Percentiles rank a stretch among this genome's conserved stretches.
phyloP scores from a whole-genome alignment of 2,797 vertebrate species.

The Neomorphus geoffroyi region DNA sequence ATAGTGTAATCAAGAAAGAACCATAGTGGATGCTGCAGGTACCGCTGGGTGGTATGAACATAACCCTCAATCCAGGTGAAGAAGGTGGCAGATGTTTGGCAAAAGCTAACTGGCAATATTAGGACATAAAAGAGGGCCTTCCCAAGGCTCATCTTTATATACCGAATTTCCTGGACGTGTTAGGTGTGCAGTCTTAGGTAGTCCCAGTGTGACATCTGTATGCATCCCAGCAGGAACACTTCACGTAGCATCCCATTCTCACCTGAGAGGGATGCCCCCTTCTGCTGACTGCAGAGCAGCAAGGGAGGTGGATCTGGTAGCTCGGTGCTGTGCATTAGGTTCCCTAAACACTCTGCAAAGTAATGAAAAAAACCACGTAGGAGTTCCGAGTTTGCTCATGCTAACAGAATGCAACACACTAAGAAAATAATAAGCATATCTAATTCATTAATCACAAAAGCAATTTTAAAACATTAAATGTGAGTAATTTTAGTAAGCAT shows the following conservation, averaged over 20 bases:
- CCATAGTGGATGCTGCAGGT: not conserved
- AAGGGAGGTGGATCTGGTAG: not conserved
- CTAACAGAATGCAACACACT: not conserved
- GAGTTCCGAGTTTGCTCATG: not conserved
- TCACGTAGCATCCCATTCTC: not conserved
- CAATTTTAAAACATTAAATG: not conserved
- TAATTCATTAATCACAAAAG: not conserved
- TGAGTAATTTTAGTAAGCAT: not conserved
- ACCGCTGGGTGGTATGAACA: accelerated
- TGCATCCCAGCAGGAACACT: not conserved
- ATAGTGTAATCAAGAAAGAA: not conserved
- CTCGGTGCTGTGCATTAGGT: not conserved
- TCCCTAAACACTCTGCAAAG: not conserved
- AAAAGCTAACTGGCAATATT: not conserved
- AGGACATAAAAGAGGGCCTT: not conserved
- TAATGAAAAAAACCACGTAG: not conserved
- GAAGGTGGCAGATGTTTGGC: not conserved
- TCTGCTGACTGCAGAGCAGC: not conserved
- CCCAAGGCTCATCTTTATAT: not conserved
- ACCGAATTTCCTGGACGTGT: not conserved
- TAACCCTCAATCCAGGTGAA: not conserved
- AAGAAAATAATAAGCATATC: not conserved
- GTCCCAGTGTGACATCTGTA: not conserved
- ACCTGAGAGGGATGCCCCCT: not conserved
- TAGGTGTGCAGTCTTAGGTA: not conserved